Percentiles rank a stretch among this genome's conserved stretches.
phyloP scores from a whole-genome alignment of 2,113 vertebrate genomes.

The Pseudonaja textilis region DNA sequence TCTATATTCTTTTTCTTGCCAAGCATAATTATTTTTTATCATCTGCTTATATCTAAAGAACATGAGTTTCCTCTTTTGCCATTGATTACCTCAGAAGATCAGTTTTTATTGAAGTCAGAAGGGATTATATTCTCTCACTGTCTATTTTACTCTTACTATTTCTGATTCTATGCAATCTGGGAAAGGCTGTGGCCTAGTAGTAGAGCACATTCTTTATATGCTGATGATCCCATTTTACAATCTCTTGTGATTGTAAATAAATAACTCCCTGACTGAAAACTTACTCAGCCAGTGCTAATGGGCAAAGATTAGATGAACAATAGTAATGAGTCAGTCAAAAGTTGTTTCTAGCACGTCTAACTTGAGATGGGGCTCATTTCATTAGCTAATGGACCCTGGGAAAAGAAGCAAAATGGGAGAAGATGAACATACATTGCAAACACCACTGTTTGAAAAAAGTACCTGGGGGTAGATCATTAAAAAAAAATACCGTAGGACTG shows the following conservation, averaged over 20 bases:
- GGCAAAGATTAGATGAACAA: neutral
- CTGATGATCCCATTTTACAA: neutral
- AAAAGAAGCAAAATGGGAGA: neutral
- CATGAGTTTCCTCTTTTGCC: neutral
- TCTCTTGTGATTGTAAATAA: neutral
- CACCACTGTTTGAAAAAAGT: neutral
- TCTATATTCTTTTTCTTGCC: neutral
- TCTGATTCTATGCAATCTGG: neutral
- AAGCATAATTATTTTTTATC: neutral
- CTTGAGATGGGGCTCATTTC: neutral
- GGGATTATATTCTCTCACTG: neutral
- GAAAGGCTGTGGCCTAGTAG: neutral
- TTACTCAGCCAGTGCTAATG: neutral
- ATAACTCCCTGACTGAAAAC: neutral
- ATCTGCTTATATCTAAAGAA: neutral
- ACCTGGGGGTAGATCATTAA: neutral
- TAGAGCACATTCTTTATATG: neutral
- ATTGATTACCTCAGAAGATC: neutral
- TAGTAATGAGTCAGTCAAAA: neutral
- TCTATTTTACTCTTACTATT: neutral
- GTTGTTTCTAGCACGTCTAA: neutral
- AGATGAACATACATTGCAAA: neutral
- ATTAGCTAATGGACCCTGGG: neutral
- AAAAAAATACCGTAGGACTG: neutral
- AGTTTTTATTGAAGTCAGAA: neutral